Conservation (phyloP, 2,113 vertebrate species). For the cat (Felis catus) region F.catus_Fca126_mat1.0 CM031412.1:129527001-129527500, state of each 20-base stretch:
- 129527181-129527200: not conserved
- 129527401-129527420: not conserved
- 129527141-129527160: not conserved
- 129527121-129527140: not conserved
- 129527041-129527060: not conserved
- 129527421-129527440: not conserved
- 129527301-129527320: not conserved
- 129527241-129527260: not conserved
- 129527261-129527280: not conserved
- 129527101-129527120: not conserved
- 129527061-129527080: conserved; percentile 31
- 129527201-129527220: not conserved
- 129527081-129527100: not conserved
- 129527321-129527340: not conserved
- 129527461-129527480: not conserved
- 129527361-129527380: not conserved
- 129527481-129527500: not conserved
- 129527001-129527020: too few relatives aligned
- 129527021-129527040: too few relatives aligned
- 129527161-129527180: not conserved
- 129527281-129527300: not conserved
- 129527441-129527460: not conserved
- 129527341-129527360: not conserved
- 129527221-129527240: not conserved
- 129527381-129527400: not conserved